These are phyloP conservation scores for Eupristina koningsbergeri DNA, from an alignment of 1,140 invertebrate species.

Conservation along the genomic window DNA sequence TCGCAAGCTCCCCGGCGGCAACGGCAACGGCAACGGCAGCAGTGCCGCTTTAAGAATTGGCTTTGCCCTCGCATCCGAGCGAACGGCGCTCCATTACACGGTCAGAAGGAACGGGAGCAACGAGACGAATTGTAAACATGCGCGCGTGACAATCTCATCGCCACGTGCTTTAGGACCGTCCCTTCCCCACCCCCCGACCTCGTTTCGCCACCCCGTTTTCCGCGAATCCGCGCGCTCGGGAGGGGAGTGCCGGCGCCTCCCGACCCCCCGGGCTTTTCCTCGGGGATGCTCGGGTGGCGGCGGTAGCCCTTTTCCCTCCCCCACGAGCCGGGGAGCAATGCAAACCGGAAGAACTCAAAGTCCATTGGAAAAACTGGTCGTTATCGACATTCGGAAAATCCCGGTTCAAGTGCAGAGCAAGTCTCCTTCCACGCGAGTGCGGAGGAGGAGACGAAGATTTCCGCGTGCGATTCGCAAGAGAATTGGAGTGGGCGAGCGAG, in stretches of 20 bases:
- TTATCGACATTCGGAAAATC: too few species aligned
- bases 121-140: slow-evolving; percentile 44
- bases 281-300: too few species aligned
- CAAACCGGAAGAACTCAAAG: too few species aligned
- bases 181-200: background rate
- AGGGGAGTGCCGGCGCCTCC: background rate
- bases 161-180: slow-evolving; percentile 56
- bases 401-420: too few species aligned
- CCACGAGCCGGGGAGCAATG: background rate
- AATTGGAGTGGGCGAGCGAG: background rate
- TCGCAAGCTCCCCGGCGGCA: background rate
- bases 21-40: background rate
- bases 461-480: background rate
- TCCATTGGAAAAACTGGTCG: too few species aligned
- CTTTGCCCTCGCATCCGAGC: slow-evolving; percentile 3
- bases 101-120: slow-evolving; percentile 14
- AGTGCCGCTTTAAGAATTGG: slow-evolving; percentile 36
- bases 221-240: slow-evolving; percentile 14
- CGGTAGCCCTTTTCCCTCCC: background rate
- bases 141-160: slow-evolving; percentile 60
- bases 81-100: background rate
- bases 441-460: too few species aligned
- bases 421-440: too few species aligned
- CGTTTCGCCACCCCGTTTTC: background rate
- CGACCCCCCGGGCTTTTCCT: background rate